Percentiles rank a stretch among this genome's conserved stretches.
Evolutionary conservation across 2,113 vertebrate species (phyloP).

Genomic region (Nanorana parkeri): DNA sequence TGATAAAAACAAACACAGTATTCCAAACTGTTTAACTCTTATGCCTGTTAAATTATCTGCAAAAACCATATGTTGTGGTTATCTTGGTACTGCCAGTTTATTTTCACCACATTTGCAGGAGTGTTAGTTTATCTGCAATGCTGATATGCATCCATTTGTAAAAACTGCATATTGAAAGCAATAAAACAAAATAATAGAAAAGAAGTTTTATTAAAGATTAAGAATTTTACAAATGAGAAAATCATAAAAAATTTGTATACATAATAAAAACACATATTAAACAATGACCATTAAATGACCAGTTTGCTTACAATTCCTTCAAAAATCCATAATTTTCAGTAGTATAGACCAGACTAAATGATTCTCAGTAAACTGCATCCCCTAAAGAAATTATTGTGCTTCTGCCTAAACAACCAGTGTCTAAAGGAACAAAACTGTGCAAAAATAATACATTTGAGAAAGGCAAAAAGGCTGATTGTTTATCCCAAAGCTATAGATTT

Average conservation of each 20-base stretch:
- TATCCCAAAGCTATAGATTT: slow-evolving; percentile 15
- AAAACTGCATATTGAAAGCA: background rate
- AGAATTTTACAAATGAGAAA: slow-evolving; percentile 53
- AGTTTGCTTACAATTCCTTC: slow-evolving; percentile 24
- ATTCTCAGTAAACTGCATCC: slow-evolving; percentile 23
- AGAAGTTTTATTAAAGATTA: slow-evolving; percentile 47
- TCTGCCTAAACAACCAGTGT: slow-evolving; percentile 44
- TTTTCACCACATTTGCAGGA: too few species aligned
- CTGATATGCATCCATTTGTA: background rate
- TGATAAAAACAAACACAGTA: too few species aligned
- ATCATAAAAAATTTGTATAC: slow-evolving; percentile 44
- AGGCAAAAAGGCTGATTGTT: slow-evolving; percentile 21
- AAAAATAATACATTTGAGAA: slow-evolving; percentile 31
- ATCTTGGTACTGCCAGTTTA: too few species aligned
- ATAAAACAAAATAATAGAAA: slow-evolving; percentile 6
- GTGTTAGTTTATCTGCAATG: too few species aligned
- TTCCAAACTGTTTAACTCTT: too few species aligned
- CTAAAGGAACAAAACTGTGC: slow-evolving; percentile 37
- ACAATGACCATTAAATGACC: slow-evolving; percentile 34
- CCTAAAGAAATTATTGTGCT: slow-evolving; percentile 48
- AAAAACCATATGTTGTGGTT: too few species aligned
- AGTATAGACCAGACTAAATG: slow-evolving; percentile 35
- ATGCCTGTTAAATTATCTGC: too few species aligned
- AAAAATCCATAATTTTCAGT: slow-evolving; percentile 44
- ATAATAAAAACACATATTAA: slow-evolving; percentile 35